Base-by-base conservation (phyloP, 2,797 vertebrate species). In the Bucorvus abyssinicus region DNA sequence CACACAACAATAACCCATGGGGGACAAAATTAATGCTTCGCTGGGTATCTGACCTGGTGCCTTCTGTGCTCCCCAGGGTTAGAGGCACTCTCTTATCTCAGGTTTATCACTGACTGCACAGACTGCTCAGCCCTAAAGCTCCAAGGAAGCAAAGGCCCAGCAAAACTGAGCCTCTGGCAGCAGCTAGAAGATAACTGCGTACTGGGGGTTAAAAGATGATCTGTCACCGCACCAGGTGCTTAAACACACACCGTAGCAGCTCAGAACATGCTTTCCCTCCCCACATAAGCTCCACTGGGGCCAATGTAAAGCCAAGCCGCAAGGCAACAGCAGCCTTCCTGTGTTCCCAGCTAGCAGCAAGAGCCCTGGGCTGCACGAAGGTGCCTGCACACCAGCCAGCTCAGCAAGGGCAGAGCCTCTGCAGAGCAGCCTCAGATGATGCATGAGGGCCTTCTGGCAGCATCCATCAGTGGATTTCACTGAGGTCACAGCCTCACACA, bases 1-100 rank as follows among this genome's bases (percentile, higher is more conserved):
- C 49, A 63, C 11, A 38, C 0, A 0, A 9, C 14, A 32, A 67
- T 19, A 61, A 55, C 56, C 60, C 44, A 22, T 2, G 2, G 65
- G 77, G 49, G 24, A 71, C 24, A 84, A 53, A 57, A 40, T 63
- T 55, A 38, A 22, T n/a, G 56, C n/a, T 93, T 13, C 59, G 52
- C 2, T n/a, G 49, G 21, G 36, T 44, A 42, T 63, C 50, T 47
- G 30, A n/a, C 34, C 45, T 22, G 21, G 26, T 67, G 47, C 22
- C 18, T 26, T 53, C 79, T 30, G 32, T 65, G 59, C 71, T 65
- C 24, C 38, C 26, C 55, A 47, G 50, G 15, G 27, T 30, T 64
- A 44, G 26, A 36, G 32, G 11, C 27, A 49, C 1, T 15, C 34
- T 91, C 44, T 49, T 38, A 27, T 38, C 76, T 36, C 36, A 22